phyloP scores from a whole-genome alignment of 2,797 vertebrate genomes.

The Gephyroberyx darwinii region DNA sequence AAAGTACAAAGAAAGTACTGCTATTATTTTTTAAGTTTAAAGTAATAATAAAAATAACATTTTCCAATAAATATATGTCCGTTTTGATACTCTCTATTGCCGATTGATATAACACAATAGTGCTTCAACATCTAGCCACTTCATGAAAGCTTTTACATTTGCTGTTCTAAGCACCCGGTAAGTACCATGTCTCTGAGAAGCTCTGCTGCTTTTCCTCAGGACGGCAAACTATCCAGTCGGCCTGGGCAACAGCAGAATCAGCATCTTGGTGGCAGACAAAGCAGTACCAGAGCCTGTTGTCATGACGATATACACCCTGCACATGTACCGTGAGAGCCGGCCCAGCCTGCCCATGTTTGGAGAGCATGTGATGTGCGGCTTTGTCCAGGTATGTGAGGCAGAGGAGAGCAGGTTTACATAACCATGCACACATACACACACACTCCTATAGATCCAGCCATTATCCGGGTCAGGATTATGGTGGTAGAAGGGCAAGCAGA shows the following conservation, averaged over 20 bases:
- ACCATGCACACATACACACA: background rate
- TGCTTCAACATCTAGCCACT: too few relatives aligned
- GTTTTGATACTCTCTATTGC: too few relatives aligned
- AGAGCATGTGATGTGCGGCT: conserved; percentile 90
- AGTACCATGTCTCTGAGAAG: conserved; percentile 39
- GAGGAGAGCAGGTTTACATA: background rate
- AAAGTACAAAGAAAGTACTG: too few relatives aligned
- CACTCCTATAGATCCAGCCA: background rate
- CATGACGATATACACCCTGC: conserved; percentile 88
- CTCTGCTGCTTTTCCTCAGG: conserved; percentile 67
- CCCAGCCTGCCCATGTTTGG: conserved; percentile 93
- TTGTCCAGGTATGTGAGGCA: conserved; percentile 85
- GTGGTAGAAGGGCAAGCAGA: too few relatives aligned
- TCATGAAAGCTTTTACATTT: background rate
- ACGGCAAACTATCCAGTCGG: conserved; percentile 88
- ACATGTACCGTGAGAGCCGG: conserved; percentile 88
- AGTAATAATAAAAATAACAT: too few relatives aligned
- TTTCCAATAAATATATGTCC: too few relatives aligned
- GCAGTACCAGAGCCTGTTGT: conserved; percentile 71
- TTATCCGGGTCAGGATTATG: background rate
- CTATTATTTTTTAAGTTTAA: too few relatives aligned
- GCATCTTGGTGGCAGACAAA: conserved; percentile 83
- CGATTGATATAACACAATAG: too few relatives aligned
- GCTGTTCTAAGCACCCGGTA: background rate
- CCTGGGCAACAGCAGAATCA: conserved; percentile 88